Base-by-base conservation (phyloP, 2,797 vertebrate genomes). In the Hybognathus amarus region DNA sequence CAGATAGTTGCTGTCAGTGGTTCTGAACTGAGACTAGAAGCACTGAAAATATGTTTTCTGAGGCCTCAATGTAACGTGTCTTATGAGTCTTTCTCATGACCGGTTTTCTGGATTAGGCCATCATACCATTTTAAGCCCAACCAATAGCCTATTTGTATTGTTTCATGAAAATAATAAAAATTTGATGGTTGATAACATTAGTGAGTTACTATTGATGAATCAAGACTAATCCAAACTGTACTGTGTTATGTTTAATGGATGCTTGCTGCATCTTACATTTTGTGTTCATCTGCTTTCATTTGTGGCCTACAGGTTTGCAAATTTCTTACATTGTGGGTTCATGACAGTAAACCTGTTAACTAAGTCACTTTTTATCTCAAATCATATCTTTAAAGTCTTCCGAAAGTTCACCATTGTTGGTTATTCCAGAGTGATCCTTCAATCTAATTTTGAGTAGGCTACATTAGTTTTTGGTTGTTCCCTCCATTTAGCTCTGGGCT, bases 401-500 rank as follows among this genome's bases (percentile, higher is more conserved):
- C 4, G n/a, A 36, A 47, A 79, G 8, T 68, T 64, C 76, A 45
- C 38, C 4, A 63, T 45, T 36, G 36, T 15, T 47, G 69, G 42
- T 64, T 66, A 20, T 40, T 76, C 33, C n/a, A 30, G 17, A 82
- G 59, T 74, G 13, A 52, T 40, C 42, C 5, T 66, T 66, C 13
- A 75, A 88, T 91, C 83, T 92, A 64, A 66, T 77, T 66, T 27
- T 73, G 24, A 63, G n/a, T 67, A 50, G 79, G 63, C 36, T 73
- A 78, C 78, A 84, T 73, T 66, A 36, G 78, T 86, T 38, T 80
- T 84, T 80, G 82, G 75, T 88, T 88, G 84, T 87, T 86, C 79
- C 69, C 73, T 86, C 73, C 30, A 83, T 89, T 92, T 94, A 98
- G 97, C 95, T 97, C 97, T n/a, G 92, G 97, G 96, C 95, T 99